Base-by-base conservation (phyloP, 2,113 vertebrate species). In the Pseudonaja textilis region DNA sequence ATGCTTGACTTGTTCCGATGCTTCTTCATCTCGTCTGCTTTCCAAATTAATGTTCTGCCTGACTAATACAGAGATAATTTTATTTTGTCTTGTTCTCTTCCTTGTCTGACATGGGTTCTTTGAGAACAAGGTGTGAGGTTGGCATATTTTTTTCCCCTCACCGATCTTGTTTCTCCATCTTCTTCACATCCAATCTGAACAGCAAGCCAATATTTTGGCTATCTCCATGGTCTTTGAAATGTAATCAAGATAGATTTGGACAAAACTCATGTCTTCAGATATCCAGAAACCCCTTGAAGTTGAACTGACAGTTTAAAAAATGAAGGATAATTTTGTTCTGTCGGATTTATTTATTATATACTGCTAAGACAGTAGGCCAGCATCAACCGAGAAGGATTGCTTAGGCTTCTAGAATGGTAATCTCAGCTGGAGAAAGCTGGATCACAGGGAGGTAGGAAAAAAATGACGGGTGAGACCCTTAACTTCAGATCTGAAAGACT, bases 1-100 rank as follows among this genome's bases (percentile, higher is more conserved):
- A 54, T 42, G n/a, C 89, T 59, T 85, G 25, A 89, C 34, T n/a
- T 57, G 39, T 57, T 89, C 47, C 14, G 18, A 89, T 85, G 74
- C 52, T 29, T 23, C 87, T 18, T 88, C 69, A 22, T n/a, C 64
- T 25, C 9, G 11, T 26, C 22, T 57, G 54, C 64, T 57, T 85
- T 89, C 39, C 88, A 57, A 85, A 85, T 89, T 57, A 89, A 92
- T 92, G 56, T 92, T 85, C 88, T 92, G 64, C 88, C 39, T 85
- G 14, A 29, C 69, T 89, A 89, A 85, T 59, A 18, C 47, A 25
- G 39, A 87, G 91, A 39, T 45, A 25, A 34, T 57, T 92, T 89
- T 85, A 26, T 85, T 89, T 85, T 85, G 50, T 42, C 23, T 59
- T 74, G 22, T 34, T 4, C 26, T 87, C 45, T 92, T 50, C 64